Conservation (phyloP, 1,140 invertebrate species). For the Bombus haemorrhoidalis region DNA sequence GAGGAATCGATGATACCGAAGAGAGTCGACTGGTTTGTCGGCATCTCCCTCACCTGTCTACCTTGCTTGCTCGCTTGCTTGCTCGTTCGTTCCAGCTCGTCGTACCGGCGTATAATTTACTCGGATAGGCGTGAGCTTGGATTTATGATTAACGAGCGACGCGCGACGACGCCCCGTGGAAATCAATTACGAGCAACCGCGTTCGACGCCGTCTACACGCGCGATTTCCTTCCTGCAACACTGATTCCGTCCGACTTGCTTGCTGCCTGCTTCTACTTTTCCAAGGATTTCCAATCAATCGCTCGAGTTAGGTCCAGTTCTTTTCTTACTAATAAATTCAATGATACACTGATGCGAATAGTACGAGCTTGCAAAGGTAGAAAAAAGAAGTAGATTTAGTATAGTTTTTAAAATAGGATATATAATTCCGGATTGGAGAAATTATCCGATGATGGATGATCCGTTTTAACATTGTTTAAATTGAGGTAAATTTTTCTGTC, state of each 20-base stretch:
- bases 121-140: constrained; percentile 49
- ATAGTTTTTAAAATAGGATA: no score
- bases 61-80: background rate
- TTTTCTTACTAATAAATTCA: no score
- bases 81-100: constrained; percentile 41
- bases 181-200: constrained; percentile 48
- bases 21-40: background rate
- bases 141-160: constrained; percentile 57
- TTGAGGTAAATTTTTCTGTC: no score
- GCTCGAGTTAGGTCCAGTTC: no score
- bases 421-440: no score
- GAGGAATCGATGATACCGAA: constrained; percentile 49
- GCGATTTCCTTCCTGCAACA: constrained; percentile 14
- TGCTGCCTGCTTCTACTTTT: background rate
- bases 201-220: constrained; percentile 7
- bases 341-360: no score
- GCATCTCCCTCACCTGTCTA: background rate
- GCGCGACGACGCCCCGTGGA: constrained; percentile 45
- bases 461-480: no score
- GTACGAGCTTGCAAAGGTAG: no score
- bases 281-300: no score
- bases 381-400: no score
- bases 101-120: constrained; percentile 52
- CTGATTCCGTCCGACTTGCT: constrained; percentile 3
- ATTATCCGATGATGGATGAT: no score